A percentile compares a stretch with the other conserved stretches of the same genome.
phyloP scores from a whole-genome alignment of 2,888 invertebrate genomes.

The Aelia acuminata region DNA sequence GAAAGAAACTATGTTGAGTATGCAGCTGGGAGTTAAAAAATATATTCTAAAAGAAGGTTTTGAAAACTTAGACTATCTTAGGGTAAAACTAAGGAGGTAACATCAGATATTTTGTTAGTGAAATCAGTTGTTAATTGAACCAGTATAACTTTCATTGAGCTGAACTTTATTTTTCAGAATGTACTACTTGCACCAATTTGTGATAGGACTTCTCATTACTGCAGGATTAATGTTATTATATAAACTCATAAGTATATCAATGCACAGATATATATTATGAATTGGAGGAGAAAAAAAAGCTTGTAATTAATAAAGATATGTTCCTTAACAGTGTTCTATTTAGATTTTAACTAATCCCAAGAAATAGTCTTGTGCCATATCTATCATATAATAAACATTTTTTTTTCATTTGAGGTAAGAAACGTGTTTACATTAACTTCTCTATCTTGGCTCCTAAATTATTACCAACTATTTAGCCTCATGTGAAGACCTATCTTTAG shows the following conservation, averaged over 20 bases:
- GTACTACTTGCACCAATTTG: not conserved
- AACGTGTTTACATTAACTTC: too few relatives aligned
- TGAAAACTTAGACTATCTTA: constrained; percentile 49
- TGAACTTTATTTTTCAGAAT: not conserved
- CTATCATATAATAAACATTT: too few relatives aligned
- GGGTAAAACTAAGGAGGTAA: constrained; percentile 2
- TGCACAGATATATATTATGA: not conserved
- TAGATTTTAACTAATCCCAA: too few relatives aligned
- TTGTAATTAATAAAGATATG: too few relatives aligned
- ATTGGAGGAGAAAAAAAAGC: too few relatives aligned
- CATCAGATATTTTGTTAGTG: not conserved
- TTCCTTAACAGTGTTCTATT: too few relatives aligned
- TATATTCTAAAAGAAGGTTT: constrained; percentile 61
- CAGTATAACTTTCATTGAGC: not conserved
- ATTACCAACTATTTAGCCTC: too few relatives aligned
- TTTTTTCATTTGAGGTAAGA: too few relatives aligned
- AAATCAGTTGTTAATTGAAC: not conserved
- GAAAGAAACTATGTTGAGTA: constrained; percentile 6
- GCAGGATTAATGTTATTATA: not conserved
- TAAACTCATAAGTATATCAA: not conserved
- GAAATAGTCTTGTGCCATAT: too few relatives aligned
- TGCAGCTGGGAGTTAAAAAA: constrained; percentile 60
- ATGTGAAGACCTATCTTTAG: too few relatives aligned
- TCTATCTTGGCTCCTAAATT: too few relatives aligned
- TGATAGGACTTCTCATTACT: not conserved